phyloP scores from a whole-genome alignment of 2,797 vertebrate species.

The Spheniscus humboldti region DNA sequence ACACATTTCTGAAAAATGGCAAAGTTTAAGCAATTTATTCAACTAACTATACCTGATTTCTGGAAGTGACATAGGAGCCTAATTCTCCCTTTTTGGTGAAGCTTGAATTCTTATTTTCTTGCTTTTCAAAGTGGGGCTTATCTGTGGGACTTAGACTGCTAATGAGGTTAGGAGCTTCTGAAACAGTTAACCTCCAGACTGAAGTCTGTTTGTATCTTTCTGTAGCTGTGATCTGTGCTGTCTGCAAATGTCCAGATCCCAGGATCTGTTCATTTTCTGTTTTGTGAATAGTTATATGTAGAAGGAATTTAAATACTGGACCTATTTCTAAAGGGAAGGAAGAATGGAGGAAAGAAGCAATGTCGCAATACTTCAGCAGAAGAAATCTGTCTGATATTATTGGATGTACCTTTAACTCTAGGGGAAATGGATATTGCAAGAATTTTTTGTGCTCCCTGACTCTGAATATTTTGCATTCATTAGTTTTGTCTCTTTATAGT shows the following conservation, averaged over 20 bases:
- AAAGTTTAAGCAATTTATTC: not conserved
- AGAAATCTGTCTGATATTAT: not conserved
- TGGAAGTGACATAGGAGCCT: not conserved
- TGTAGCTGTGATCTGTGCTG: not conserved
- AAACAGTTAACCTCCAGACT: not conserved
- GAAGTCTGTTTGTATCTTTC: not conserved
- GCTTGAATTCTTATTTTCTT: not conserved
- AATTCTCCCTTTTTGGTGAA: not conserved
- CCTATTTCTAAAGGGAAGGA: not conserved
- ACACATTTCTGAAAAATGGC: not conserved
- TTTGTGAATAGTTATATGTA: not conserved
- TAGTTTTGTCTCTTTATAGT: not conserved
- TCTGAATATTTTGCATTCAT: slow-evolving; percentile 21
- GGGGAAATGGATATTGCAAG: not conserved
- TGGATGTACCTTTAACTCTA: not conserved
- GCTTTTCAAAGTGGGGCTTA: not conserved
- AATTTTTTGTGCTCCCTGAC: not conserved
- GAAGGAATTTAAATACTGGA: not conserved
- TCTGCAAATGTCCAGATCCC: not conserved
- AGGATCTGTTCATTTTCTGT: not conserved
- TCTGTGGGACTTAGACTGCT: not conserved
- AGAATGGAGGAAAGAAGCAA: not conserved
- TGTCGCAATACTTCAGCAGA: not conserved
- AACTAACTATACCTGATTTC: not conserved
- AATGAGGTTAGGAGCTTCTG: not conserved